phyloP scores from a whole-genome alignment of 2,888 invertebrate genomes.

The Habrosyne pyritoides region DNA sequence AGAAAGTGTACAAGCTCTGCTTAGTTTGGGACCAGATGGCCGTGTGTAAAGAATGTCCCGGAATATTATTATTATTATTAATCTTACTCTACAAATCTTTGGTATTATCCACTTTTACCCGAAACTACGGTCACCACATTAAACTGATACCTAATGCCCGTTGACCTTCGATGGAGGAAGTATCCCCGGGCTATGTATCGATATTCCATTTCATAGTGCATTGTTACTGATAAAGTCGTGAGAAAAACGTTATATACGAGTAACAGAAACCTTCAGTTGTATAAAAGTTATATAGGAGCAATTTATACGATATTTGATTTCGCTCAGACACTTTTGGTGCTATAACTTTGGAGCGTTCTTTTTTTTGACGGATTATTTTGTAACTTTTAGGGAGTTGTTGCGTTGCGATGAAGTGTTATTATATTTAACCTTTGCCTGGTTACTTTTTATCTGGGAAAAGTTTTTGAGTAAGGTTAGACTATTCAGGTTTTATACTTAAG shows the following conservation, averaged over 20 bases:
- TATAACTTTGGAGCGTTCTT: not conserved
- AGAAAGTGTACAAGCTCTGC: too few species aligned
- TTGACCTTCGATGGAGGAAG: not conserved
- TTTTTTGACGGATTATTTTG: not conserved
- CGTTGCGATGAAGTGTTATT: not conserved
- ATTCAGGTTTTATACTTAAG: too few species aligned
- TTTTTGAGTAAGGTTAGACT: too few species aligned
- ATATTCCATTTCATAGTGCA: not conserved
- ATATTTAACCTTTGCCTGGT: too few species aligned
- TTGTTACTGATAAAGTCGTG: conserved; percentile 1
- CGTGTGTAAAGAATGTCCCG: too few species aligned
- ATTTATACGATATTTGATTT: not conserved
- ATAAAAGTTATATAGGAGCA: not conserved
- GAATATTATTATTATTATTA: too few species aligned
- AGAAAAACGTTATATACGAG: not conserved
- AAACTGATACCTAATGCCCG: not conserved
- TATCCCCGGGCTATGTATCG: not conserved
- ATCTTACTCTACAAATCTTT: too few species aligned
- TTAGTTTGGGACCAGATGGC: too few species aligned
- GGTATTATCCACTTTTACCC: not conserved
- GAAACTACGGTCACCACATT: not conserved
- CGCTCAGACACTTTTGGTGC: not conserved
- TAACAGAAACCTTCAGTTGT: not conserved
- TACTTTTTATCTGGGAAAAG: too few species aligned
- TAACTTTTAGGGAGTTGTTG: not conserved